These are phyloP conservation scores for Colostygia pectinataria DNA, from an alignment of 2,888 invertebrate species.

Conservation along the genomic window DNA sequence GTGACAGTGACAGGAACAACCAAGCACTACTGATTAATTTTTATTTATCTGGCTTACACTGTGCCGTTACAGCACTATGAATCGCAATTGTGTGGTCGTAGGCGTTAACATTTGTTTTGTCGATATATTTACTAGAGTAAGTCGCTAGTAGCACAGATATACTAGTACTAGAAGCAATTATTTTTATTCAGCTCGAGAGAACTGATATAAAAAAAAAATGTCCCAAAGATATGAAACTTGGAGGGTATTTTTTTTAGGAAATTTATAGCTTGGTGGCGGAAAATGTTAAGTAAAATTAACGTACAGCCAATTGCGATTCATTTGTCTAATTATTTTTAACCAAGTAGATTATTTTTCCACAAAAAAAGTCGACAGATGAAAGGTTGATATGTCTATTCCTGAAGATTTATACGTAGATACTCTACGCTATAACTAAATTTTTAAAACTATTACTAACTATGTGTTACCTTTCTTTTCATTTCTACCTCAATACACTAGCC, in stretches of 20 bases:
- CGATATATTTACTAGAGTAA: background rate
- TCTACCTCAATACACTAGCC: conserved; percentile 42
- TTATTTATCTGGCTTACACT: no score
- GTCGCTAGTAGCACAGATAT: background rate
- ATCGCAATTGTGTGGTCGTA: conserved; percentile 12
- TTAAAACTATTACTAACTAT: conserved; percentile 35
- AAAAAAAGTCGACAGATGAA: no score
- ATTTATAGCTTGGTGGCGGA: conserved; percentile 10
- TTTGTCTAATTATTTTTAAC: background rate
- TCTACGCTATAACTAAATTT: conserved; percentile 1
- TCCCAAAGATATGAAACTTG: no score
- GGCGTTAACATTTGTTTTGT: background rate
- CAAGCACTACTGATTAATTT: no score
- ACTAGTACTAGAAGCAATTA: no score
- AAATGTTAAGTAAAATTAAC: background rate
- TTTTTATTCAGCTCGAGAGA: no score
- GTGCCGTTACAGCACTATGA: conserved; percentile 26
- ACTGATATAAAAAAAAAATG: no score
- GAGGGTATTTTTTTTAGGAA: background rate
- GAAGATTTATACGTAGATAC: no score
- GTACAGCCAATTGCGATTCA: conserved; percentile 9
- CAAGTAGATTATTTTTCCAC: background rate
- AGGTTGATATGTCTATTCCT: no score
- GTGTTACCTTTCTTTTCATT: conserved; percentile 31
- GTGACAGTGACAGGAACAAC: no score